A percentile compares a stretch with the other conserved stretches of the same genome.
phyloP scores from a whole-genome alignment of 2,113 vertebrate species.

The Phyllopteryx taeniolatus region DNA sequence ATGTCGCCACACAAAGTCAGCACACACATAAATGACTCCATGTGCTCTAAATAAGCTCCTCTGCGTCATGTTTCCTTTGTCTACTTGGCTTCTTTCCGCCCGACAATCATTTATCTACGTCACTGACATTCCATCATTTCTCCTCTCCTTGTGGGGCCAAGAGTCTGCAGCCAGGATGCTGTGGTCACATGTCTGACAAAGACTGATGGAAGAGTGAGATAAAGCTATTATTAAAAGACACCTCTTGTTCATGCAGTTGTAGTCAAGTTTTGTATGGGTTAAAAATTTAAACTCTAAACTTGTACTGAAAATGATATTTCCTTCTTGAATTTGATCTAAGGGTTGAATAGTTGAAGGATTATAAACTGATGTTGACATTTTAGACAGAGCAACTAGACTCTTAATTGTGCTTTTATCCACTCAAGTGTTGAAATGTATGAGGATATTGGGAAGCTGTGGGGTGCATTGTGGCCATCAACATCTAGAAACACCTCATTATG shows the following conservation, averaged over 20 bases:
- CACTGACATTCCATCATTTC: constrained; percentile 7
- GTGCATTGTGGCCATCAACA: too few species aligned
- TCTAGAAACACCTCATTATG: too few species aligned
- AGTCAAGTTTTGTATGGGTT: background rate
- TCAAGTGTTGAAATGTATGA: too few species aligned
- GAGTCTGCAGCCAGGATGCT: constrained; percentile 7
- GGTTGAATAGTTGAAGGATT: too few species aligned
- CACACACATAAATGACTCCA: background rate
- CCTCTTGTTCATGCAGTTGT: background rate
- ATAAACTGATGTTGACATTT: too few species aligned
- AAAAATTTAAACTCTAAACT: background rate
- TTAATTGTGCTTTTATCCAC: too few species aligned
- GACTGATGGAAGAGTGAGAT: constrained; percentile 16
- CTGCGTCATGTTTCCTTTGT: constrained; percentile 9
- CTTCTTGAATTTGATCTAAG: too few species aligned
- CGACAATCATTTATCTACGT: constrained; percentile 22
- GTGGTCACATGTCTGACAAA: background rate
- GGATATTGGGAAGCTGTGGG: too few species aligned
- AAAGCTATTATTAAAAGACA: constrained; percentile 14
- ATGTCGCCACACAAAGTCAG: constrained; percentile 36
- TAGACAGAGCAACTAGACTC: too few species aligned
- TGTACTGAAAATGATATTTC: background rate
- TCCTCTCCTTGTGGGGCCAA: constrained; percentile 8
- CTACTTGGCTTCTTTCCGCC: background rate
- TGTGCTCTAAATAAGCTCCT: constrained; percentile 20